A percentile compares a stretch with the other conserved stretches of the same genome.
These are phyloP conservation scores for Oscheius myriophilus DNA, from an alignment of 2,888 invertebrate species.

Conservation along the genomic window DNA sequence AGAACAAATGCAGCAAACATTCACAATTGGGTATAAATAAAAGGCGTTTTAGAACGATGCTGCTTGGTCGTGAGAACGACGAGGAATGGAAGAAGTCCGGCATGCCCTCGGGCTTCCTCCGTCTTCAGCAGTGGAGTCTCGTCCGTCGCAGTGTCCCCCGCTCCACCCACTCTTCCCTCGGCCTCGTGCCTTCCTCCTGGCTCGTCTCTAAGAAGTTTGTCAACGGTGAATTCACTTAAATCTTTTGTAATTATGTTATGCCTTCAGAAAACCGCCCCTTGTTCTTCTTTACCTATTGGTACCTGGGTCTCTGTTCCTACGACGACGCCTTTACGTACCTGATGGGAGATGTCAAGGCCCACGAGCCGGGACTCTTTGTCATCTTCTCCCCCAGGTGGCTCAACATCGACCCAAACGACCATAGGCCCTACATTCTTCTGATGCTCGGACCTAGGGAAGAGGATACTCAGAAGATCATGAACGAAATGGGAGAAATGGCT, in stretches of 20 bases:
- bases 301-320: conserved; percentile 43
- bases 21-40: background rate
- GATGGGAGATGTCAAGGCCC: conserved; percentile 34
- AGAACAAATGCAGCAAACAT: too few species aligned
- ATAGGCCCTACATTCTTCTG: conserved; percentile 48
- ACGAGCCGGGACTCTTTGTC: conserved; percentile 40
- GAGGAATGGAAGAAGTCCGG: conserved; percentile 25
- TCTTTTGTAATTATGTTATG: background rate
- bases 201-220: conserved; percentile 48
- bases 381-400: conserved; percentile 53
- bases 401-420: conserved; percentile 43
- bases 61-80: conserved; percentile 16
- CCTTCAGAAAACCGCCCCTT: conserved; percentile 40
- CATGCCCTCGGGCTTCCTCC: conserved; percentile 31
- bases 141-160: conserved; percentile 35
- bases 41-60: background rate
- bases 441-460: conserved; percentile 23
- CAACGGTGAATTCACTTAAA: conserved; percentile 27
- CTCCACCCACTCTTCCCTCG: conserved; percentile 37
- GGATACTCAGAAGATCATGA: background rate
- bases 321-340: conserved; percentile 41
- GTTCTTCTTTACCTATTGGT: conserved; percentile 49
- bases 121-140: conserved; percentile 38
- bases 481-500: background rate
- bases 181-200: conserved; percentile 46